phyloP scores from a whole-genome alignment of 1,140 invertebrate genomes.

The Euura saliciscinereae region DNA sequence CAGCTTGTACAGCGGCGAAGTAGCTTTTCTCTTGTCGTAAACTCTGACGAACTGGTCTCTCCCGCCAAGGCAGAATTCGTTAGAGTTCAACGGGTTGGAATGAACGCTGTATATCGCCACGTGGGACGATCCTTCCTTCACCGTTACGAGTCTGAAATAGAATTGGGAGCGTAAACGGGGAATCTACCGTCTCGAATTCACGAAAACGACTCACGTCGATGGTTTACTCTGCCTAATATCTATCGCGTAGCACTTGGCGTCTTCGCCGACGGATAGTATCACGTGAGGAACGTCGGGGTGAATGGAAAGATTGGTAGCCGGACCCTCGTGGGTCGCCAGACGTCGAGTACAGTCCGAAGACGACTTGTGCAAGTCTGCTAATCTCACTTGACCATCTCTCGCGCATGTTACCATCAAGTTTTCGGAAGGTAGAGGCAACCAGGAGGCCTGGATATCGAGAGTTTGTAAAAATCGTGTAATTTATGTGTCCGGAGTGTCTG shows the following conservation, averaged over 20 bases:
- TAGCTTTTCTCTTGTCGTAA: constrained; percentile 74
- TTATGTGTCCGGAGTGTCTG: no score
- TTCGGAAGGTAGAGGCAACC: constrained; percentile 73
- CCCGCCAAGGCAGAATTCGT: constrained; percentile 85
- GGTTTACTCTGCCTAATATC: constrained; percentile 79
- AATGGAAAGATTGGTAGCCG: constrained; percentile 82
- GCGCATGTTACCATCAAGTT: constrained; percentile 86
- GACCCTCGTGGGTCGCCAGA: constrained; percentile 73
- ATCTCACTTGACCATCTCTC: constrained; percentile 84
- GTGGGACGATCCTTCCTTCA: constrained; percentile 66
- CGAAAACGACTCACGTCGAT: constrained; percentile 61
- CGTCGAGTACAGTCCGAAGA: constrained; percentile 63
- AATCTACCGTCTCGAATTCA: no score
- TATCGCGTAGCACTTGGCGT: constrained; percentile 79
- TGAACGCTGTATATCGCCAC: constrained; percentile 86
- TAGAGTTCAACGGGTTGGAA: constrained; percentile 77
- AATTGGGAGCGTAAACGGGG: not conserved
- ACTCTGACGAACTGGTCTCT: constrained; percentile 66
- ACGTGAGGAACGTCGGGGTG: constrained; percentile 76
- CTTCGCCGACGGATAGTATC: constrained; percentile 87
- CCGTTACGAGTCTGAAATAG: constrained; percentile 68
- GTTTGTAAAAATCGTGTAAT: constrained; percentile 9
- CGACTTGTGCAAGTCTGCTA: constrained; percentile 52
- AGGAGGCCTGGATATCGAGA: constrained; percentile 64
- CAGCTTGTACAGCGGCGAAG: constrained; percentile 57